These are phyloP conservation scores for Reinhardtius hippoglossoides DNA, from an alignment of 2,113 vertebrate species.

Conservation along the genomic window DNA sequence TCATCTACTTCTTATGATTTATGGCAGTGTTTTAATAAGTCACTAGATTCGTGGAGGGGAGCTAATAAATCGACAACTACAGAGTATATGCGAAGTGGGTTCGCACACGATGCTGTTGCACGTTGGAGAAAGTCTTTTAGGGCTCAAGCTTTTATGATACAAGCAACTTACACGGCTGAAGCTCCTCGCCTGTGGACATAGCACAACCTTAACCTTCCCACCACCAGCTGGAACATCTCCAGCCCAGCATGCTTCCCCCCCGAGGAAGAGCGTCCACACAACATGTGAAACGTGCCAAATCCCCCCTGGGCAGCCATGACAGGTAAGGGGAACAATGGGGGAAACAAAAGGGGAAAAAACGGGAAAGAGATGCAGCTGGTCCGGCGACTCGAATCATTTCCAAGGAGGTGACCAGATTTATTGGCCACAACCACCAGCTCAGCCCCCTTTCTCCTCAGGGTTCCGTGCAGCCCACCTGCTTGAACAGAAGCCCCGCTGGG, in stretches of 20 bases:
- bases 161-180: neutral
- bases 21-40: too few relatives aligned
- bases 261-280: conserved; percentile 17
- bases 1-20: too few relatives aligned
- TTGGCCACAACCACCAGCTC: conserved; percentile 11
- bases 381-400: conserved; percentile 8
- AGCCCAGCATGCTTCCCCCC: conserved; percentile 4
- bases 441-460: conserved; percentile 27
- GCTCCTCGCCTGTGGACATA: neutral
- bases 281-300: conserved; percentile 25
- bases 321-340: conserved; percentile 17
- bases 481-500: conserved; percentile 38
- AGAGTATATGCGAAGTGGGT: too few relatives aligned
- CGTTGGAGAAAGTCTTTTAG: neutral
- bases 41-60: too few relatives aligned
- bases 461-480: conserved; percentile 34
- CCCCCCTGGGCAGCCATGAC: conserved; percentile 1
- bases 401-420: conserved; percentile 38
- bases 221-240: conserved; percentile 29
- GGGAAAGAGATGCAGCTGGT: neutral
- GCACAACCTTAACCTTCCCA: conserved; percentile 1
- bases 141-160: neutral
- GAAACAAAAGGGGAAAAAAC: neutral
- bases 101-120: too few relatives aligned
- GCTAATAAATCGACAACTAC: too few relatives aligned